Percentiles rank a stretch among this genome's conserved stretches.
Evolutionary conservation across 2,797 vertebrate species (phyloP).

Genomic region (Eulemur albifrons): DNA sequence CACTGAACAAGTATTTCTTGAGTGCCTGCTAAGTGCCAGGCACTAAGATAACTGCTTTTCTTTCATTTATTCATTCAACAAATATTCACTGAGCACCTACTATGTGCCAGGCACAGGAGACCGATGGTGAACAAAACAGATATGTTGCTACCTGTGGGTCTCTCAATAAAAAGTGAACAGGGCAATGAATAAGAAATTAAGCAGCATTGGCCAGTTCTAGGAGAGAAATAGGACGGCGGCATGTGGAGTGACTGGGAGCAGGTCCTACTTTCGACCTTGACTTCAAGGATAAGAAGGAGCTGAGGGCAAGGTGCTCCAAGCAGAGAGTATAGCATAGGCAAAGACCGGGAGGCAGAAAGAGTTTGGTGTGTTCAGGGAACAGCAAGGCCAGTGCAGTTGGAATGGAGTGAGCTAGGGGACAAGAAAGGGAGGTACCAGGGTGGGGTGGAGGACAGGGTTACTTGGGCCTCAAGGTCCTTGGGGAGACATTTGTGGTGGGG

Average conservation of each 20-base stretch:
- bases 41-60: background rate
- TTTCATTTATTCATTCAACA: background rate
- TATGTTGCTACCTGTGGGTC: background rate
- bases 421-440: fast-evolving
- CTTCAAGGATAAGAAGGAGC: background rate
- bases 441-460: background rate
- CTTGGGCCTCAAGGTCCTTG: fast-evolving
- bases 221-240: background rate
- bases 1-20: background rate
- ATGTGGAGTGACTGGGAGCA: background rate
- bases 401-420: background rate
- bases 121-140: background rate
- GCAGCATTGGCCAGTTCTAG: background rate
- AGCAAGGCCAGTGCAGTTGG: background rate
- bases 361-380: background rate
- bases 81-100: background rate
- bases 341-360: background rate
- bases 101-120: background rate
- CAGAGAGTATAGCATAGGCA: background rate
- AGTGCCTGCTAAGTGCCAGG: background rate
- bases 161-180: background rate
- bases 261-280: background rate
- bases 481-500: background rate
- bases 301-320: background rate
- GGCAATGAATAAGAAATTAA: background rate